These are phyloP conservation scores for Nylanderia fulva DNA, from an alignment of 1,140 invertebrate species.

Conservation along the genomic window DNA sequence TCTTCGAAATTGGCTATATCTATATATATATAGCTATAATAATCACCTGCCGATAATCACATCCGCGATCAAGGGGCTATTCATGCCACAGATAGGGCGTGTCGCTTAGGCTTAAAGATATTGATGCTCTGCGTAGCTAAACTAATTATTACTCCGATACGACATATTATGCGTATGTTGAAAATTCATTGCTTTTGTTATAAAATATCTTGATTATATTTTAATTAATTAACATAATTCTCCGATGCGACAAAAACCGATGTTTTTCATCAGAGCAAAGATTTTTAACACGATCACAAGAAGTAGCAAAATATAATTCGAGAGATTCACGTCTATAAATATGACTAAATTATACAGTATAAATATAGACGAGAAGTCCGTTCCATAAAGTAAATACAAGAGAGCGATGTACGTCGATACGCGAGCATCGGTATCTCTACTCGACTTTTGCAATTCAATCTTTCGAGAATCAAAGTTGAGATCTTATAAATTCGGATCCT, in stretches of 20 bases:
- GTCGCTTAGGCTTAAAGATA: not conserved
- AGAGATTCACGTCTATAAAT: not conserved
- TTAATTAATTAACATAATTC: no score
- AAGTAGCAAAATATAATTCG: not conserved
- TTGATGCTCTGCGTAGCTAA: constrained; percentile 4
- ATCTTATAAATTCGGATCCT: not conserved
- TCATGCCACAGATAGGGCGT: constrained; percentile 11
- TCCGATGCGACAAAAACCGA: no score
- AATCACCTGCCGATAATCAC: constrained; percentile 10
- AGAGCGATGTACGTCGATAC: no score
- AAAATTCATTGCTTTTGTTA: not conserved
- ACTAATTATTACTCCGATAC: not conserved
- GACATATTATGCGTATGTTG: not conserved
- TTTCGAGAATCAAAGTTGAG: not conserved
- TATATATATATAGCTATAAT: constrained; percentile 35
- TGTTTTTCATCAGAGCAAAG: not conserved
- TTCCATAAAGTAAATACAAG: no score
- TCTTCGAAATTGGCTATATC: constrained; percentile 42
- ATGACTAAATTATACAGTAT: not conserved
- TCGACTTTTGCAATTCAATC: not conserved
- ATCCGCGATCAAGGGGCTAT: not conserved
- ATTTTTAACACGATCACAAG: not conserved
- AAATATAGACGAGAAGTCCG: no score
- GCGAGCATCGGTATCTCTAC: no score
- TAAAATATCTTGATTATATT: not conserved